A percentile compares a stretch with the other conserved stretches of the same genome.
Evolutionary conservation across 2,797 vertebrate species (phyloP).

Genomic region (Remorina albescens): DNA sequence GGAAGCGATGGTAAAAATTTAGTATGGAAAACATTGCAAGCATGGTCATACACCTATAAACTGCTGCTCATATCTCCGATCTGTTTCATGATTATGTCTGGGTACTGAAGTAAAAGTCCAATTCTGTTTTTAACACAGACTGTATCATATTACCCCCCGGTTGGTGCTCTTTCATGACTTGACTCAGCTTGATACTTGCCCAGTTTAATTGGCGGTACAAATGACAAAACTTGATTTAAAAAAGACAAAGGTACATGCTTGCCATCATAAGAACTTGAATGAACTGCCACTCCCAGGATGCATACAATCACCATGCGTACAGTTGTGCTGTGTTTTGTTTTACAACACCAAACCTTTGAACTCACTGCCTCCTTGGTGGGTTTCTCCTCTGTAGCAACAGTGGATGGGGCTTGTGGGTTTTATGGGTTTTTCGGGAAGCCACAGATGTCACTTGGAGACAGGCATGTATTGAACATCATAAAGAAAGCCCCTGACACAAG

Average conservation of each 20-base stretch:
- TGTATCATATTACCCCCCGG: background rate
- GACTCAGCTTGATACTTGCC: background rate
- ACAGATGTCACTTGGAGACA: too few species aligned
- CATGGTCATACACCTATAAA: background rate
- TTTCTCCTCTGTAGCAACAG: too few species aligned
- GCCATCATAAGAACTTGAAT: background rate
- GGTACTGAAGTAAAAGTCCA: background rate
- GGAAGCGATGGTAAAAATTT: background rate
- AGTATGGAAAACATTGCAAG: background rate
- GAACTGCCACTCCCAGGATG: background rate
- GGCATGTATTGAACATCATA: too few species aligned
- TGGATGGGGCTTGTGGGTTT: too few species aligned
- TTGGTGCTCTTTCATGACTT: background rate
- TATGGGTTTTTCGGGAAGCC: too few species aligned
- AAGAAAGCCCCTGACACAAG: too few species aligned
- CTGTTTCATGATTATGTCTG: background rate
- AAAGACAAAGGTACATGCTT: background rate
- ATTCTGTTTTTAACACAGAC: background rate
- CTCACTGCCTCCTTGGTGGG: too few species aligned
- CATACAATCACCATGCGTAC: too few species aligned
- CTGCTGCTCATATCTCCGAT: background rate
- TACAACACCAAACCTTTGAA: background rate
- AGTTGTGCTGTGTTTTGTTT: background rate
- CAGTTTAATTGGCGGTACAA: background rate
- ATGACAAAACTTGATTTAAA: background rate